These are phyloP conservation scores for Sylvia borin DNA, from an alignment of 2,797 vertebrate genomes.

Conservation along the genomic window DNA sequence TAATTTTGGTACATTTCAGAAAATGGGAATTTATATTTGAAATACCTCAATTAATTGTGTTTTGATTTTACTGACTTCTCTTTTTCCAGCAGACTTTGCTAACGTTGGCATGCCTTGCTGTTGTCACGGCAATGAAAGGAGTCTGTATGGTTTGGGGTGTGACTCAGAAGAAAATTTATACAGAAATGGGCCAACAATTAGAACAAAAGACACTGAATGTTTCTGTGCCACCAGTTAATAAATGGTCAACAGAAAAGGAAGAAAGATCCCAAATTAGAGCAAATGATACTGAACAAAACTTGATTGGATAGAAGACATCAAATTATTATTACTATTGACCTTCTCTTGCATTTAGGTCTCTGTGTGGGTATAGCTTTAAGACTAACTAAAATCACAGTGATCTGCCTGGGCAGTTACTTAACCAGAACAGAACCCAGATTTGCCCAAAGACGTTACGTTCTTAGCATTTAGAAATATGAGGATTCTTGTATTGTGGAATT, in stretches of 20 bases:
- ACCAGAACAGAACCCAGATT: not conserved
- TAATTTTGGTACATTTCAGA: conserved; percentile 2
- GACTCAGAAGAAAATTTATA: conserved; percentile 13
- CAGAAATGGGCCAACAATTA: conserved; percentile 1
- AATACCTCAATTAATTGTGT: not conserved
- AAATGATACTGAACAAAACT: not conserved
- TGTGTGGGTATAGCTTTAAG: not conserved
- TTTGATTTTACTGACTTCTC: conserved; percentile 13
- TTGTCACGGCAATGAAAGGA: conserved; percentile 50
- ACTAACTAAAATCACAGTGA: not conserved
- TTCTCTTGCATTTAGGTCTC: not conserved
- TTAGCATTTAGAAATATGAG: not conserved
- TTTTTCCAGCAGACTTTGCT: not conserved
- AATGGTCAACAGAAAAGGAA: not conserved
- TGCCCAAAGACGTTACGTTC: not conserved
- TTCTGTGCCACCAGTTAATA: not conserved
- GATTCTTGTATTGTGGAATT: not conserved
- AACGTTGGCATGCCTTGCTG: conserved; percentile 4
- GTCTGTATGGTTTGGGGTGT: conserved; percentile 14
- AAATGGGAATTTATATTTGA: not conserved
- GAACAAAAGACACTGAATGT: not conserved
- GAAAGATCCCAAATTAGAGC: not conserved
- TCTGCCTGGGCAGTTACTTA: not conserved
- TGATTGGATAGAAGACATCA: not conserved
- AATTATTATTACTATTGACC: not conserved